phyloP scores from a whole-genome alignment of 2,797 vertebrate species.

The Bucorvus abyssinicus region DNA sequence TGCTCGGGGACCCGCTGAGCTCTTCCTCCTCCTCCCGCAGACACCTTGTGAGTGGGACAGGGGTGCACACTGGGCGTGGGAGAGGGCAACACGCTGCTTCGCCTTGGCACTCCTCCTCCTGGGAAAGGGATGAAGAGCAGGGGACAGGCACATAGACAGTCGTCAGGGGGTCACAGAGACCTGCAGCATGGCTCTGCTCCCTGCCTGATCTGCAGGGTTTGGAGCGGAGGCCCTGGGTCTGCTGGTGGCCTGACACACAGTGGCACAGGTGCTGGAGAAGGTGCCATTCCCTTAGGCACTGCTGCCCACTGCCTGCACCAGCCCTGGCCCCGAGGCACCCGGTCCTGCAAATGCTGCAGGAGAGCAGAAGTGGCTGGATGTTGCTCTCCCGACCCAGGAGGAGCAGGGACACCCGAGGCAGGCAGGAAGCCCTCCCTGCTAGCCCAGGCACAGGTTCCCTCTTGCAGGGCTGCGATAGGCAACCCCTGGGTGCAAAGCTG shows the following conservation, averaged over 20 bases:
- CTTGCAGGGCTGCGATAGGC: neutral
- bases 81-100: neutral
- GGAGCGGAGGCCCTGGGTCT: neutral
- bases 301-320: neutral
- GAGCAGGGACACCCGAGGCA: rapidly evolving
- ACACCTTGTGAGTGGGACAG: neutral
- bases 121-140: too few relatives aligned
- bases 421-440: neutral
- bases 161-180: neutral
- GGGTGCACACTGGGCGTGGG: neutral
- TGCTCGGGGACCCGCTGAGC: neutral
- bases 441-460: neutral
- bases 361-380: rapidly evolving
- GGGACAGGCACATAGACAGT: neutral
- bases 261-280: neutral
- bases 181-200: neutral
- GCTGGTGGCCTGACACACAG: rapidly evolving
- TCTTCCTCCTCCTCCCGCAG: neutral
- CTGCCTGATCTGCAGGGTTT: neutral
- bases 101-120: neutral
- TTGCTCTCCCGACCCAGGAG: neutral
- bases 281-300: neutral
- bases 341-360: neutral
- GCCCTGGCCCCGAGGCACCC: rapidly evolving
- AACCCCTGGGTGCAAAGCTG: neutral